Conservation (phyloP, 1,140 invertebrate genomes). For the Chrysomallon squamiferum region DNA sequence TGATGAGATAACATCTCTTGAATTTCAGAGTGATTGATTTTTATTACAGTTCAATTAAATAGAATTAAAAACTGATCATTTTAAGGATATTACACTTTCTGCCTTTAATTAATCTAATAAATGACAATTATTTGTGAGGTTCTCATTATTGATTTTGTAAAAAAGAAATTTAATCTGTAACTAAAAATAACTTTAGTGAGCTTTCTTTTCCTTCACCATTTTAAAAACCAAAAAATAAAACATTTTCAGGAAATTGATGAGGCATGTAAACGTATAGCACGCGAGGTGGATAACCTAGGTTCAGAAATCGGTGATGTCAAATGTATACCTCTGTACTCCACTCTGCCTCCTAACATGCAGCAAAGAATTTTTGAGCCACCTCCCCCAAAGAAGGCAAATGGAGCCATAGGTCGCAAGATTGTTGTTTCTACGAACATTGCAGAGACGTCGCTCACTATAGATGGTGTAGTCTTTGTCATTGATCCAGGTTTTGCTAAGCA, state of each 20-base stretch:
- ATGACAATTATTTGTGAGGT: neutral
- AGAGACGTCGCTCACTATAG: conserved; percentile 98
- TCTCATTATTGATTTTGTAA: neutral
- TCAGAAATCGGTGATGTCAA: conserved; percentile 96
- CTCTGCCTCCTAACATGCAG: conserved; percentile 95
- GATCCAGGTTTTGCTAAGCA: conserved; percentile 99
- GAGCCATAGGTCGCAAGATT: conserved; percentile 92
- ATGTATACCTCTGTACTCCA: conserved; percentile 98
- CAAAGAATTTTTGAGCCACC: conserved; percentile 97
- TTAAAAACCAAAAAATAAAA: too few species aligned
- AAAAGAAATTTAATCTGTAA: neutral
- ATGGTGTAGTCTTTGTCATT: conserved; percentile 99
- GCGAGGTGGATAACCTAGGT: conserved; percentile 96
- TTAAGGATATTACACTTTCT: too few species aligned
- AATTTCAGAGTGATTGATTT: too few species aligned
- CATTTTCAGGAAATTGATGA: conserved; percentile 98
- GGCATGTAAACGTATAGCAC: conserved; percentile 96
- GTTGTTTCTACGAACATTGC: conserved; percentile 99
- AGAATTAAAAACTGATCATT: too few species aligned
- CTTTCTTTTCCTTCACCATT: too few species aligned
- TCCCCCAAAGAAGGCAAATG: conserved; percentile 85
- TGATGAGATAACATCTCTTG: too few species aligned
- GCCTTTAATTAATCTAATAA: too few species aligned
- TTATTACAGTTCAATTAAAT: too few species aligned
- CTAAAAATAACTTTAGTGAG: neutral